These are phyloP conservation scores for Therioaphis trifolii DNA, from an alignment of 2,888 invertebrate species.

Conservation along the genomic window DNA sequence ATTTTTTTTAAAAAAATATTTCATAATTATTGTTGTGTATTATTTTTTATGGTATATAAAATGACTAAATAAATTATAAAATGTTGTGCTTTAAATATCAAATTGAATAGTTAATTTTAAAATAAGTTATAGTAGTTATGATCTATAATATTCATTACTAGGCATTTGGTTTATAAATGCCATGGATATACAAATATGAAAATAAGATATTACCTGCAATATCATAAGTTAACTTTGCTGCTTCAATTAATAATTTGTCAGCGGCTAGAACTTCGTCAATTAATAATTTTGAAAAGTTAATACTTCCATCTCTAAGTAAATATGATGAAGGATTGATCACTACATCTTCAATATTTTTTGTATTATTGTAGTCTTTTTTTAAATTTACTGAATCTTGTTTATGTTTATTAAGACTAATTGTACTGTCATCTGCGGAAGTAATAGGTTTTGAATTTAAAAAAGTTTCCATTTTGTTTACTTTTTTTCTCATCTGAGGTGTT, in stretches of 20 bases:
- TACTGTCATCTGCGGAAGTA: constrained; percentile 41
- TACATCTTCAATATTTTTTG: constrained; percentile 28
- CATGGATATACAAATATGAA: too few relatives aligned
- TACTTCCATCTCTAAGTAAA: constrained; percentile 73
- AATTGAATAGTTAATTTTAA: background rate
- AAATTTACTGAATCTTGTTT: background rate
- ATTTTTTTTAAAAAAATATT: constrained; percentile 60
- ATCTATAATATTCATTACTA: background rate
- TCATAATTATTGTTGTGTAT: background rate
- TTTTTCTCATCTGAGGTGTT: constrained; percentile 37
- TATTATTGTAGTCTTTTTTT: constrained; percentile 5
- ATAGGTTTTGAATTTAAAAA: constrained; percentile 14
- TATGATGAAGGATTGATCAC: constrained; percentile 60
- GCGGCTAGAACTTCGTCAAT: constrained; percentile 89
- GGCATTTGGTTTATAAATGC: too few relatives aligned
- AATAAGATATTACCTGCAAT: constrained; percentile 71
- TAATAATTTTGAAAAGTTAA: constrained; percentile 83
- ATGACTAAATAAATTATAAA: too few relatives aligned
- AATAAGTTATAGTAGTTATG: background rate
- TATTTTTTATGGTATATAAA: too few relatives aligned
- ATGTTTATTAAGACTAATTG: constrained; percentile 26
- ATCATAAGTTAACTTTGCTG: constrained; percentile 80
- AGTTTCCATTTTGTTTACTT: constrained; percentile 35
- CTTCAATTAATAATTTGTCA: constrained; percentile 83
- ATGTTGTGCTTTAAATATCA: background rate